Evolutionary conservation across 2,797 vertebrate genomes (phyloP).

Genomic region (Dendrocincla tyrannina): DNA sequence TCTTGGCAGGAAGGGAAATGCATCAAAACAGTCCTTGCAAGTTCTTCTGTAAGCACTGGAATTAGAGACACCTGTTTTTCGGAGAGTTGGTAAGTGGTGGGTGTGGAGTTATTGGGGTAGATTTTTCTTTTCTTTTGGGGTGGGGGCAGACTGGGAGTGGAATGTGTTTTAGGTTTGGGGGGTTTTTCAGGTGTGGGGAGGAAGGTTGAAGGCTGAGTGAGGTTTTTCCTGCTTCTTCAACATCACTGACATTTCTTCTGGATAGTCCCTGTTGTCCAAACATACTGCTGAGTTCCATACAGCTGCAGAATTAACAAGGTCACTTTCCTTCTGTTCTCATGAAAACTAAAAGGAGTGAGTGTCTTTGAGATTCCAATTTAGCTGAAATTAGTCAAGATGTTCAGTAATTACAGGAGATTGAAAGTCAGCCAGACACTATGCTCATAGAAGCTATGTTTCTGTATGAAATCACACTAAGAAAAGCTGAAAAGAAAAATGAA

Average conservation of each 20-base stretch:
- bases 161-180: not conserved
- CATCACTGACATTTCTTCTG: not conserved
- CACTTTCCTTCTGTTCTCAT: not conserved
- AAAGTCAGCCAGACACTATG: not conserved
- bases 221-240: not conserved
- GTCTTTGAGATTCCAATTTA: not conserved
- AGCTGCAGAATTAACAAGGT: not conserved
- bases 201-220: fast-evolving
- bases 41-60: not conserved
- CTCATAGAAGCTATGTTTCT: not conserved
- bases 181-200: not conserved
- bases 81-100: not conserved
- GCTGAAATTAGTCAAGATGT: not conserved
- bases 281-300: not conserved
- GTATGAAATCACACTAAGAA: not conserved
- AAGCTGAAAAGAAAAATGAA: not conserved
- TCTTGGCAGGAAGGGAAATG: not conserved
- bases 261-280: not conserved
- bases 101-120: fast-evolving
- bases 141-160: too few relatives aligned
- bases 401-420: not conserved
- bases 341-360: not conserved
- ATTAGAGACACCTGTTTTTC: not conserved
- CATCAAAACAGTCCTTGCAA: not conserved
- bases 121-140: not conserved